Base-by-base conservation (phyloP, 2,797 vertebrate genomes). In the Typhlichthys subterraneus region DNA sequence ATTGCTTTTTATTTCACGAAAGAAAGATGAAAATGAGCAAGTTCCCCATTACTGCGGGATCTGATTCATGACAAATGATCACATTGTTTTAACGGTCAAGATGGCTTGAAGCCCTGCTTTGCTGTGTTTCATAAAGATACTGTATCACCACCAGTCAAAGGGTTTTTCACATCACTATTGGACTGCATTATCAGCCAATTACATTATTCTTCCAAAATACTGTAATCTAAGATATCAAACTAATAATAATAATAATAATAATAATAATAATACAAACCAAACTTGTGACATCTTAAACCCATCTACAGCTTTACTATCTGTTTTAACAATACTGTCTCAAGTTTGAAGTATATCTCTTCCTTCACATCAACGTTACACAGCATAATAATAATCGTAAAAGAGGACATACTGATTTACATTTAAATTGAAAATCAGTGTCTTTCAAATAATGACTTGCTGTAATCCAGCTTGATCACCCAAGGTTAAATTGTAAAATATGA, bases 391-490 rank as follows among this genome's bases (percentile, higher is more conserved):
- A 89, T 86, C 77, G 67, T 70, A 76, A 79, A 76, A 84, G 79
- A 79, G 72, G 76, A 69, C 51, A 69, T 47, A 69, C 79, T 83
- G 82, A 91, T 91, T 93, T 91, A 87, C 89, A 93, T 91, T 91
- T 93, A 91, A 90, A 92, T 91, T 67, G 83, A 90, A 93, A 91
- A 85, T 86, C 83, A 64, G 78, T 84, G 83, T 90, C 87, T 83
- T 85, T 73, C 80, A 85, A 74, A 91, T 88, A 90, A 89, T 88
- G 81, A 89, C 83, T 77, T 85, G 72, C 69, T 75, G 82, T 88
- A 91, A 92, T 90, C 83, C 87, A 90, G 85, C 87, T 87, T 87
- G 81, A 87, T 87, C 81, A 89, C 85, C 79, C 65, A 10, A 88
- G 86, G 86, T 89, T 91, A 87, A 88, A 88, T 79, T 90, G 79